phyloP scores from a whole-genome alignment of 1,140 invertebrate species.

The Pogonus chalceus region DNA sequence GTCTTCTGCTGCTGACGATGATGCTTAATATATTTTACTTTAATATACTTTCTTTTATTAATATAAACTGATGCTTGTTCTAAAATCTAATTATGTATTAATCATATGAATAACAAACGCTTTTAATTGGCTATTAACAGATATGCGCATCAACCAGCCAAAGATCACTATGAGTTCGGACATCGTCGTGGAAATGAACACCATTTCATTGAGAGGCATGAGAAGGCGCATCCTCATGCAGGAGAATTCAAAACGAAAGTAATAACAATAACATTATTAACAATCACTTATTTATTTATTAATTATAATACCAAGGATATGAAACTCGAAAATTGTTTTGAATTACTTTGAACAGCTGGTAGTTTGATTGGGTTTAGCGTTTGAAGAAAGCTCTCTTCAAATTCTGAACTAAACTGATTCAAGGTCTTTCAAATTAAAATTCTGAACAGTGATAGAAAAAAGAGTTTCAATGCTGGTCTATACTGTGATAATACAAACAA shows the following conservation, averaged over 20 bases:
- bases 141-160: slow-evolving; percentile 55
- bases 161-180: slow-evolving; percentile 58
- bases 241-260: slow-evolving; percentile 64
- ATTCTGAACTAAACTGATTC: too few relatives aligned
- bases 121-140: slow-evolving; percentile 34
- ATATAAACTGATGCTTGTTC: slow-evolving; percentile 13
- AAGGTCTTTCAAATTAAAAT: too few relatives aligned
- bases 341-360: not conserved
- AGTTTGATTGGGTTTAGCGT: not conserved
- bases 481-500: too few relatives aligned
- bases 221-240: slow-evolving; percentile 50
- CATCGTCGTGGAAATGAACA: slow-evolving; percentile 56
- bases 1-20: slow-evolving; percentile 4
- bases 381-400: not conserved
- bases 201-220: slow-evolving; percentile 59
- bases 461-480: too few relatives aligned
- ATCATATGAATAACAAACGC: slow-evolving; percentile 12
- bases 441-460: too few relatives aligned
- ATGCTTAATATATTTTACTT: slow-evolving; percentile 11
- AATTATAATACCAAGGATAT: too few relatives aligned
- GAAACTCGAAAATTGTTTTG: too few relatives aligned
- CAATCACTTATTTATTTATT: not conserved
- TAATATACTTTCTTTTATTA: slow-evolving; percentile 17
- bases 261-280: slow-evolving; percentile 24
- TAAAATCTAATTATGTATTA: slow-evolving; percentile 19